Evolutionary conservation across 2,797 vertebrate genomes (phyloP).

Genomic region (Hozukius guyotensis): DNA sequence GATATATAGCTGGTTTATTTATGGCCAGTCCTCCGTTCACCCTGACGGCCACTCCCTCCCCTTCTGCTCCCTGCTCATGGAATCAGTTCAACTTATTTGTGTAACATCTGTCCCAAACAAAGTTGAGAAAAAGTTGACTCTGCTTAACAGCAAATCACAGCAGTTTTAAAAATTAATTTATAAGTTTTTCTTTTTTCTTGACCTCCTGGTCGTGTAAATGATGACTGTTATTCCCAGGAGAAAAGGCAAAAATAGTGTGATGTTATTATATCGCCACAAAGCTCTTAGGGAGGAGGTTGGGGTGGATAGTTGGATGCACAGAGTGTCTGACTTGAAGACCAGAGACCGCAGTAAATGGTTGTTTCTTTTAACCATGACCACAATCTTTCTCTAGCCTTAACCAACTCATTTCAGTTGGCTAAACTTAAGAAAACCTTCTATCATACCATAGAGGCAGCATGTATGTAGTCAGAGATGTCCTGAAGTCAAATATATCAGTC

Average conservation of each 20-base stretch:
- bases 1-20: constrained; percentile 40
- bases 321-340: too few species aligned
- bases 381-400: too few species aligned
- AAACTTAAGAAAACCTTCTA: background rate
- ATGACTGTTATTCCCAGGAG: background rate
- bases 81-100: background rate
- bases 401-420: background rate
- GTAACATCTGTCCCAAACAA: background rate
- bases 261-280: too few species aligned
- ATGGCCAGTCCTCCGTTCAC: constrained; percentile 10
- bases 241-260: background rate
- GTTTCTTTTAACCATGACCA: too few species aligned
- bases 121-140: background rate
- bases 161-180: too few species aligned
- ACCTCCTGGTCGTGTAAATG: background rate
- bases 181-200: background rate
- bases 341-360: too few species aligned
- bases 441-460: background rate
- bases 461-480: background rate
- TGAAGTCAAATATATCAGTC: too few species aligned
- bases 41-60: background rate
- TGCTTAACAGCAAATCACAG: background rate
- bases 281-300: background rate
- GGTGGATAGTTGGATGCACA: background rate
- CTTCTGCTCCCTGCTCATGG: background rate